Evolutionary conservation across 2,113 vertebrate genomes (phyloP).

Genomic region (Daubentonia madagascariensis): DNA sequence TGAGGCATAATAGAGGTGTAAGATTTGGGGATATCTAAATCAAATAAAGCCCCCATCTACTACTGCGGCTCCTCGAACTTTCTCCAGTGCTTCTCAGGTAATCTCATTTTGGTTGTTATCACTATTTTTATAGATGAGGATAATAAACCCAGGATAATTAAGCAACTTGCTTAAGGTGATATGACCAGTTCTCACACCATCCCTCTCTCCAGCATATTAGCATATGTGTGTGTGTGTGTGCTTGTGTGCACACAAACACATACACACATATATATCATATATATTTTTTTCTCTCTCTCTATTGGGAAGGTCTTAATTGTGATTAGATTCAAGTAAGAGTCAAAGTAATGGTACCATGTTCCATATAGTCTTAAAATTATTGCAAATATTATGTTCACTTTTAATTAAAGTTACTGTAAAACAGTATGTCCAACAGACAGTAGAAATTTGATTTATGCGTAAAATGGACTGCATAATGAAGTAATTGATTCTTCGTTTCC

Average conservation of each 20-base stretch:
- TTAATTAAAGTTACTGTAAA: background rate
- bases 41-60: background rate
- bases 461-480: background rate
- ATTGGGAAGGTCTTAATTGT: background rate
- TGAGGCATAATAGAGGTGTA: background rate
- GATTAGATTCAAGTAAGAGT: background rate
- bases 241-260: too few species aligned
- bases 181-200: background rate
- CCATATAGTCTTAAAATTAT: background rate
- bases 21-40: background rate
- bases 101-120: background rate
- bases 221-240: background rate
- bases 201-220: background rate
- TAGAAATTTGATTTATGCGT: background rate
- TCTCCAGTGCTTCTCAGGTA: background rate
- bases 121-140: background rate
- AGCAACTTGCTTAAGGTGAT: background rate
- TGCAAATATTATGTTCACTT: background rate
- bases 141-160: background rate
- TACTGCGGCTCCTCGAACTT: background rate
- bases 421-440: background rate
- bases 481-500: background rate
- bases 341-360: background rate
- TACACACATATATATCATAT: fast-evolving
- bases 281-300: background rate